Base-by-base conservation (phyloP, 2,797 vertebrate genomes). In the Orientallactaga sibirica region DNA sequence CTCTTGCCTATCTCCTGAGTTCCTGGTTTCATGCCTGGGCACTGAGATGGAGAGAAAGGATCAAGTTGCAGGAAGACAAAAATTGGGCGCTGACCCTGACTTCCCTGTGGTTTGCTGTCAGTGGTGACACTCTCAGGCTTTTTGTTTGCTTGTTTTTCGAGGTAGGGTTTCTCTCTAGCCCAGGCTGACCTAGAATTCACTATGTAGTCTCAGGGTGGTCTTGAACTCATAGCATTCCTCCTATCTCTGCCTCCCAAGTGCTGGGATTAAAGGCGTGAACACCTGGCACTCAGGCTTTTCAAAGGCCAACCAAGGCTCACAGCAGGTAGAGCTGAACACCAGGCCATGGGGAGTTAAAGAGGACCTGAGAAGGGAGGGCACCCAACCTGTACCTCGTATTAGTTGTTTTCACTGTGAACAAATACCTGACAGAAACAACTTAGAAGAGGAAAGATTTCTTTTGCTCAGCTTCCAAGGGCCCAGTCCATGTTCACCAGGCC, bases 331-430 rank as follows among this genome's bases (percentile, higher is more conserved):
- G n/a, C 29, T 20, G 10, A 37, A 8, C 5, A n/a, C n/a, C 70
- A 27, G 61, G 43, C 1, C 9, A 8, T 3, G 2, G 2, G 20
- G 19, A 2, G 7, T 19, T 2, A 11, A 27, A 14, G 71, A 70
- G 29, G 2, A 4, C 20, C 19, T 16, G 7, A 29, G n/a, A 12
- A 11, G 8, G 68, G 58, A 22, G 55, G 14, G 1, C 52, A 14
- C 11, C 5, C 61, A 33, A 5, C 29, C 1, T 22, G 18, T 1
- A 37, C 9, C 41, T 12, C 52, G 7, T 66, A 10, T 48, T 16
- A 48, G 18, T 25, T 19, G 41, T 20, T 66, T 52, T 66, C 22
- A 52, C 14, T 4, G 5, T 25, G 20, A 87, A 12, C 33, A 33
- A n/a, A 76, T 48, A 52, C 29, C 37, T 20, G 29, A 22, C 37